Evolutionary conservation across 2,113 vertebrate genomes (phyloP), one percentile per base, ranked within the genome.

Genomic region (Ivindomyrus marchei): DNA sequence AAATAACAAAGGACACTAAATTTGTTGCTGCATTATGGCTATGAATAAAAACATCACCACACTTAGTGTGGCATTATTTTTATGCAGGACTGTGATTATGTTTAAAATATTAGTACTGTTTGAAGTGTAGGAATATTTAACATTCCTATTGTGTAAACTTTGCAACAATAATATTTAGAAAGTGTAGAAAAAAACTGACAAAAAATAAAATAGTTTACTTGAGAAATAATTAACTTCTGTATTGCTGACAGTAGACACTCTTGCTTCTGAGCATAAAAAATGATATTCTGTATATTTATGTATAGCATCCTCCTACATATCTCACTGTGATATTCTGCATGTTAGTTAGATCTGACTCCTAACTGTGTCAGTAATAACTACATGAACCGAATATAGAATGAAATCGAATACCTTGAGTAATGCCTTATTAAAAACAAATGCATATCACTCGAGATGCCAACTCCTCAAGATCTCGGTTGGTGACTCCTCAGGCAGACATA

Each of bases 271-370:
- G 8, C 83, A 85, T 84, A 85, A n/a, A 85, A 47, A 85, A 47
- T 24, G 0, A 45, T 84, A 84, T 84, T 42, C 42, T 84, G 80
- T 84, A 46, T 6, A 19, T 21, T 21, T 84, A 84, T 42, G 19
- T 45, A 39, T 45, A 24, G 39, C 19, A 9, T 84, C 80, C 42
- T 83, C 36, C 27, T 27, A 11, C 27, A 36, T 11, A 31, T 10
- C n/a, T 74, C 11, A 36, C 56, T 74, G 77, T 83, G 77, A 83
- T 84, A 39, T 77, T 77, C 70, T 77, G 70, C 70, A 77, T 77
- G 31, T 77, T 31, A 77, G 70, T 36, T 39, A 13, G 53, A 27
- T 62, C 21, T 66, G n/a, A 66, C 58, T 66, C 31, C 31, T 36
- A 36, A 39, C 4, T 13, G 31, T 77, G 27, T 74, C 66, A 74